Conservation (phyloP, 2,888 invertebrate species). For the Diabrotica balteata region DNA sequence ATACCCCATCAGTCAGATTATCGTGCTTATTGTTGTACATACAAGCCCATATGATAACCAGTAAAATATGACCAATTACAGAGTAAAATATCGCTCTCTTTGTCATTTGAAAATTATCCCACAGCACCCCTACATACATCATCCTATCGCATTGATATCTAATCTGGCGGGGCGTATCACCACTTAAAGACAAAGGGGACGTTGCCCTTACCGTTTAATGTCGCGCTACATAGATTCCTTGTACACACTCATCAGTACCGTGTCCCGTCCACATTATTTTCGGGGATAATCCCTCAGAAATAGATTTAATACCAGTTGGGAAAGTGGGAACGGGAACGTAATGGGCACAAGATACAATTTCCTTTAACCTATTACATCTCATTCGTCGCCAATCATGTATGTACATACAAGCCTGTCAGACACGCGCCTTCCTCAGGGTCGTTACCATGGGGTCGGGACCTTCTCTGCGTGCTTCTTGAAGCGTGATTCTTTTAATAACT, state of each 20-base stretch:
- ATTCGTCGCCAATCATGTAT: slow-evolving; percentile 22
- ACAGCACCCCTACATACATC: slow-evolving; percentile 4
- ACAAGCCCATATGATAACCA: too few relatives aligned
- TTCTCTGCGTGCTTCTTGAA: not conserved
- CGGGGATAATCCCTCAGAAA: slow-evolving; percentile 20
- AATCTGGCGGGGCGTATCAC: slow-evolving; percentile 17
- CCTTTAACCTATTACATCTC: slow-evolving; percentile 15
- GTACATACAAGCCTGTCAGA: slow-evolving; percentile 15
- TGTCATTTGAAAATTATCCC: not conserved
- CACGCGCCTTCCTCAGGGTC: slow-evolving; percentile 11
- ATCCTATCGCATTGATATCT: slow-evolving; percentile 5
- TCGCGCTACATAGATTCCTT: slow-evolving; percentile 7
- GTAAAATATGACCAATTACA: not conserved
- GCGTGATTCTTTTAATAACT: slow-evolving; percentile 1
- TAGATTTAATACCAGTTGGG: slow-evolving; percentile 25
- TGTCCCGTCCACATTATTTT: slow-evolving; percentile 13
- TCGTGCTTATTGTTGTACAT: too few relatives aligned
- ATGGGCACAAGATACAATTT: slow-evolving; percentile 22
- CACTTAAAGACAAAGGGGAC: slow-evolving; percentile 14
- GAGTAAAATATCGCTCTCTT: not conserved
- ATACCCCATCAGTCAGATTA: too few relatives aligned
- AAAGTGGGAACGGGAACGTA: slow-evolving; percentile 17
- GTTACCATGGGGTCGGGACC: slow-evolving; percentile 4
- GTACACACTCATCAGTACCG: slow-evolving; percentile 18
- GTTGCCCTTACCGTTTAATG: slow-evolving; percentile 1